These are phyloP conservation scores for Lepidothrix coronata DNA, from an alignment of 2,113 vertebrate genomes.

Conservation along the genomic window DNA sequence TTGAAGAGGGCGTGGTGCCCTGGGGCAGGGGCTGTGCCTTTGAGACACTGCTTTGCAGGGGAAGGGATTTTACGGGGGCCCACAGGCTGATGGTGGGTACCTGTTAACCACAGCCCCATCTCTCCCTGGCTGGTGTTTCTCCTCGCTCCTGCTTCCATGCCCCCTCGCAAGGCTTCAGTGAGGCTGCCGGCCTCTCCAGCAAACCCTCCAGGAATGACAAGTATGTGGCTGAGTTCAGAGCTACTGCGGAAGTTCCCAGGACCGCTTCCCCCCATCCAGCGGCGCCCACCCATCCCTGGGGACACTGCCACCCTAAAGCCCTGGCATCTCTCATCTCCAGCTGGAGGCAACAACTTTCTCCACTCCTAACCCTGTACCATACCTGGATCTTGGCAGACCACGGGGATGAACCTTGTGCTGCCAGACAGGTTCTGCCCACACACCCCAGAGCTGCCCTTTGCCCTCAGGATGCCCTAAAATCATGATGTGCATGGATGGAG, in stretches of 20 bases:
- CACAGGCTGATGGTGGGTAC: not conserved
- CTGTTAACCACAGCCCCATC: accelerated
- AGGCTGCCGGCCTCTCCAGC: not conserved
- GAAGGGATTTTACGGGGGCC: not conserved
- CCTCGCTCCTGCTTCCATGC: accelerated
- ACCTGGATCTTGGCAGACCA: not conserved
- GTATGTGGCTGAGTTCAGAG: not conserved
- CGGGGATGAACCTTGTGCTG: not conserved
- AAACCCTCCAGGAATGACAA: conserved; percentile 31
- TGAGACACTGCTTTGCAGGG: not conserved
- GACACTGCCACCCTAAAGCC: not conserved
- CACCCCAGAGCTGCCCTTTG: not conserved
- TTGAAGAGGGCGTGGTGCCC: accelerated
- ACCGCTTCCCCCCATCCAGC: accelerated
- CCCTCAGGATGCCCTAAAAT: not conserved
- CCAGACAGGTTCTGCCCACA: not conserved
- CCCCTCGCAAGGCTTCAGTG: not conserved
- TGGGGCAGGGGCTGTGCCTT: not conserved
- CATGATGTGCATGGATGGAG: accelerated
- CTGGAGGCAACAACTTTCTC: not conserved
- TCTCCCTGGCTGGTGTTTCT: not conserved
- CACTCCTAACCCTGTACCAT: accelerated
- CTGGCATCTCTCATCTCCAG: not conserved
- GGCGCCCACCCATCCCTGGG: accelerated
- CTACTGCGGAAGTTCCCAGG: not conserved